Conservation (phyloP, 2,113 vertebrate species). For the Stegostoma tigrinum region DNA sequence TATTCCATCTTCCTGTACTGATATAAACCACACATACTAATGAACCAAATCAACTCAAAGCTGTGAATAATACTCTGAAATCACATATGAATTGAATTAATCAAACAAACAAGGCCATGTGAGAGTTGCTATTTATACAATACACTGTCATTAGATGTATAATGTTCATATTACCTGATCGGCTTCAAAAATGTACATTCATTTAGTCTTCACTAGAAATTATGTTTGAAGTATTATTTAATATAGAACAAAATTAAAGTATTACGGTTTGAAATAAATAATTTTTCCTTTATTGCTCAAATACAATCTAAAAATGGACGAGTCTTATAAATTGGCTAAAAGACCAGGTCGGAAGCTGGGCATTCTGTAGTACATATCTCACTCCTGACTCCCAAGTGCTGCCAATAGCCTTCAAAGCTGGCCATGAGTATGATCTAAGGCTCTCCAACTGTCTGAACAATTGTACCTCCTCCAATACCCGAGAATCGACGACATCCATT, state of each 20-base stretch:
- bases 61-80: conserved; percentile 9
- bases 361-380: too few relatives aligned
- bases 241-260: background rate
- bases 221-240: background rate
- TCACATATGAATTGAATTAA: background rate
- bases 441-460: too few relatives aligned
- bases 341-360: too few relatives aligned
- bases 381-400: too few relatives aligned
- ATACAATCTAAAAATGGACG: background rate
- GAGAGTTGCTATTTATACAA: background rate
- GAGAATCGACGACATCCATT: too few relatives aligned
- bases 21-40: background rate
- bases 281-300: background rate
- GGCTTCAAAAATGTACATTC: background rate
- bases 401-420: too few relatives aligned
- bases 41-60: conserved; percentile 23
- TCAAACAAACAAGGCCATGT: background rate
- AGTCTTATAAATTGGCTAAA: too few relatives aligned
- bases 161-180: background rate
- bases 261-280: background rate
- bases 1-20: background rate
- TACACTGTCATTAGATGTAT: background rate
- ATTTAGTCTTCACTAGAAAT: background rate
- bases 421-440: too few relatives aligned
- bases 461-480: too few relatives aligned